Evolutionary conservation across 1,140 invertebrate genomes (phyloP).

Genomic region (Hyles euphorbiae): DNA sequence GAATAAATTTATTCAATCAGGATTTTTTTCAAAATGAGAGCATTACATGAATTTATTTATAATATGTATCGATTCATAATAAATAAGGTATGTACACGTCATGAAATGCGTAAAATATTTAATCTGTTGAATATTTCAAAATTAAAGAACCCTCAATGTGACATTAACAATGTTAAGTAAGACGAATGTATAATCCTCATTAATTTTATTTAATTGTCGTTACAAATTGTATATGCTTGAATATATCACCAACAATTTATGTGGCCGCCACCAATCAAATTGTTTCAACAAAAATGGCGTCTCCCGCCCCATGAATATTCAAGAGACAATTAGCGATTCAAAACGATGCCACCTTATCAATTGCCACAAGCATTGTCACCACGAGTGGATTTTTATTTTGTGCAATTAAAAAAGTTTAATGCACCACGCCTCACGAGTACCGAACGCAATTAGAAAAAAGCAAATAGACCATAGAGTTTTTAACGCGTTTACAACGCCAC

Average conservation of each 20-base stretch:
- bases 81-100: no score
- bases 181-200: conserved; percentile 19
- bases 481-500: conserved; percentile 24
- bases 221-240: neutral
- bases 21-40: no score
- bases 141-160: no score
- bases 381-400: conserved; percentile 10
- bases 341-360: conserved; percentile 14
- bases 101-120: no score
- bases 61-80: no score
- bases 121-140: no score
- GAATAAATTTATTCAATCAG: no score
- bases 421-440: conserved; percentile 30
- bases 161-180: neutral
- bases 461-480: conserved; percentile 44
- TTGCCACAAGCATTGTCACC: conserved; percentile 9
- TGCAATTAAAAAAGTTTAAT: conserved; percentile 21
- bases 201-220: conserved; percentile 4
- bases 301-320: conserved; percentile 10
- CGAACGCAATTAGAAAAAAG: conserved; percentile 37
- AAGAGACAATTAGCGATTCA: conserved; percentile 18
- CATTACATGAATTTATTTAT: no score
- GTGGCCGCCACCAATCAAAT: neutral
- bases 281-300: neutral
- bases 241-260: neutral